Conservation (phyloP, 2,797 vertebrate genomes). For the Rhyacichthys aspro region DNA sequence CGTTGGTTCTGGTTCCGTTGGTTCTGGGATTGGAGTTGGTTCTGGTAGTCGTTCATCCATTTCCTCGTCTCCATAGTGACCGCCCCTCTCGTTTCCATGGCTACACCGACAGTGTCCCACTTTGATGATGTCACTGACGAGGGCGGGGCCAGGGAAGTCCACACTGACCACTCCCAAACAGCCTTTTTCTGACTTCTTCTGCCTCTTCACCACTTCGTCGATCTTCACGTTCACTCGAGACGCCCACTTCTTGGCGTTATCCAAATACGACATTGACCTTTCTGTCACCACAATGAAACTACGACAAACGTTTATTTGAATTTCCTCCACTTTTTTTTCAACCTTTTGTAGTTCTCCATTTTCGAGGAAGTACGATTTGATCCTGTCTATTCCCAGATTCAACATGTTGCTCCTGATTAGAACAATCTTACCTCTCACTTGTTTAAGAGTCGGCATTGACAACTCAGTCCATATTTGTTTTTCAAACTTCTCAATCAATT, state of each 20-base stretch:
- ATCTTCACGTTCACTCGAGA: constrained; percentile 31
- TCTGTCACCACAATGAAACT: constrained; percentile 39
- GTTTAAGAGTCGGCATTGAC: constrained; percentile 39
- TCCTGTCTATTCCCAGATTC: constrained; percentile 8
- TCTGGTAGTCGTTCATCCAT: too few species aligned
- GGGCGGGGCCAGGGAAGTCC: constrained; percentile 47
- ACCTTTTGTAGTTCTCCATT: constrained; percentile 6
- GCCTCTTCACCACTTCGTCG: constrained; percentile 2
- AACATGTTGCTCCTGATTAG: constrained; percentile 40
- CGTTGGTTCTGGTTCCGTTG: neutral
- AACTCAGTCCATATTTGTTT: constrained; percentile 31
- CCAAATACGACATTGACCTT: fast-evolving
- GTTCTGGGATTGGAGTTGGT: too few species aligned
- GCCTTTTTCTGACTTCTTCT: constrained; percentile 4
- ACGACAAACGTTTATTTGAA: constrained; percentile 29
- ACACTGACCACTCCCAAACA: constrained; percentile 58
- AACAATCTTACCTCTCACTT: constrained; percentile 59
- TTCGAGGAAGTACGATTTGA: constrained; percentile 26
- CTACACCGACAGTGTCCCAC: constrained; percentile 46
- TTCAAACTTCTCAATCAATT: constrained; percentile 4
- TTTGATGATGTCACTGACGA: constrained; percentile 43
- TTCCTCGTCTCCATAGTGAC: too few species aligned
- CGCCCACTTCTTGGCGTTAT: constrained; percentile 2
- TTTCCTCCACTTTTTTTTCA: constrained; percentile 19
- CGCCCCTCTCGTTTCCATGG: neutral